These are phyloP conservation scores for Hyposoter dolosus DNA, from an alignment of 2,888 invertebrate species.

Conservation along the genomic window DNA sequence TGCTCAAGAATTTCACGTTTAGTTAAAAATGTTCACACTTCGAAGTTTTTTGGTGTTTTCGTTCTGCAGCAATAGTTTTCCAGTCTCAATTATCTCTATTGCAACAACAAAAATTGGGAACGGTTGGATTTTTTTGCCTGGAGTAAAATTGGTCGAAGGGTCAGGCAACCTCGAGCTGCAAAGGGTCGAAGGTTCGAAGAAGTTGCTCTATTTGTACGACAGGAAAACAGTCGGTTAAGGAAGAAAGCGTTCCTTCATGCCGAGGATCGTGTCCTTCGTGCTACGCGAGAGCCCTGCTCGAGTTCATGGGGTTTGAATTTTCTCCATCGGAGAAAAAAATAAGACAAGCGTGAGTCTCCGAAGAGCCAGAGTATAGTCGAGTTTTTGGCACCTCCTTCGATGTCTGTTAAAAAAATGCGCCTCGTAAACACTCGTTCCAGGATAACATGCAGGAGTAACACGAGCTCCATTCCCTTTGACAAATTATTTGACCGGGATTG, in stretches of 20 bases:
- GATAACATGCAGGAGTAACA: constrained; percentile 60
- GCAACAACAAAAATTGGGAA: neutral
- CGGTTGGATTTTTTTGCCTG: neutral
- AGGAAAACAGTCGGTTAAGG: constrained; percentile 73
- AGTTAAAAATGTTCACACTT: too few species aligned
- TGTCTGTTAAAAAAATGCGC: constrained; percentile 64
- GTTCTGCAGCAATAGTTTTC: neutral
- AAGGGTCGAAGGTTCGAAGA: constrained; percentile 68
- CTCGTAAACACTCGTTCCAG: constrained; percentile 64
- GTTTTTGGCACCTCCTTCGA: constrained; percentile 46
- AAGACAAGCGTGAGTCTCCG: neutral
- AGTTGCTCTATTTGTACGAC: constrained; percentile 76
- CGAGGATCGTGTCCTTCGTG: neutral
- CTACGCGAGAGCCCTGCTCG: neutral
- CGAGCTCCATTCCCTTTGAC: neutral
- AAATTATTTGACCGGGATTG: neutral
- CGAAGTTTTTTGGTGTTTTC: neutral
- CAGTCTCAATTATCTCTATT: neutral
- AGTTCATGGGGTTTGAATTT: neutral
- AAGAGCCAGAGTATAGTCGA: neutral
- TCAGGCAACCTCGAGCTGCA: constrained; percentile 12
- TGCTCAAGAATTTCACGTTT: neutral
- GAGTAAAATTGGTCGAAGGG: neutral
- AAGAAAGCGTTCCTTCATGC: constrained; percentile 4
- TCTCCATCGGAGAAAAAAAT: neutral